Evolutionary conservation across 1,140 invertebrate genomes (phyloP).

Genomic region (Leptinotarsa undecemlineata): DNA sequence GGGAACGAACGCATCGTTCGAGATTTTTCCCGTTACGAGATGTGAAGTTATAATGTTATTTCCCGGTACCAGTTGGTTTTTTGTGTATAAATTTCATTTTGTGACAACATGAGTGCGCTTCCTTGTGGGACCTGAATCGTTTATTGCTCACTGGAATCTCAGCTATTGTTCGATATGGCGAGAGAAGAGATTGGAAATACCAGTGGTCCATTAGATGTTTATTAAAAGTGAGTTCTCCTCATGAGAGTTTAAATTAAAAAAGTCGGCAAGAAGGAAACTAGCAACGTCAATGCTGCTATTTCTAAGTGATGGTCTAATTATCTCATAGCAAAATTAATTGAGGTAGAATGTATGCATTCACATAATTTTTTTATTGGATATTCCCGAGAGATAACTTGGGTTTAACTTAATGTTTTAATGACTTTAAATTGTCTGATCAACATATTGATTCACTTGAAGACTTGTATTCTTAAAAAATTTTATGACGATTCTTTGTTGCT

Average conservation of each 20-base stretch:
- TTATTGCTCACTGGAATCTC: not conserved
- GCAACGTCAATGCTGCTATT: too few relatives aligned
- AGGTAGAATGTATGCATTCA: too few relatives aligned
- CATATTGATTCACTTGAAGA: too few relatives aligned
- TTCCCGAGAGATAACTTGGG: too few relatives aligned
- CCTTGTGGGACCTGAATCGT: not conserved
- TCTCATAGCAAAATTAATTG: too few relatives aligned
- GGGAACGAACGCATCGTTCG: not conserved
- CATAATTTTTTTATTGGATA: too few relatives aligned
- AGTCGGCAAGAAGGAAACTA: too few relatives aligned
- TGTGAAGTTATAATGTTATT: slow-evolving; percentile 22
- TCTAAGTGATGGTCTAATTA: too few relatives aligned
- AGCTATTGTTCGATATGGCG: not conserved
- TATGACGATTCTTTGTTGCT: too few relatives aligned
- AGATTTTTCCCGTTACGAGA: slow-evolving; percentile 18
- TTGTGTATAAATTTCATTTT: slow-evolving; percentile 21
- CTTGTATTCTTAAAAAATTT: too few relatives aligned
- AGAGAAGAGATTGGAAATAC: not conserved
- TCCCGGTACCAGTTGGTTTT: slow-evolving; percentile 15
- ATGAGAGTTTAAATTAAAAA: not conserved
- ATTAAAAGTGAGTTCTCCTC: not conserved
- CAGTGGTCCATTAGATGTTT: not conserved
- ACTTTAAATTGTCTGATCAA: too few relatives aligned
- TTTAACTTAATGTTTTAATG: too few relatives aligned
- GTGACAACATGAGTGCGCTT: not conserved